A percentile compares a stretch with the other conserved stretches of the same genome.
These are phyloP conservation scores for Unio delphinus DNA, from an alignment of 2,888 invertebrate species.

Conservation along the genomic window DNA sequence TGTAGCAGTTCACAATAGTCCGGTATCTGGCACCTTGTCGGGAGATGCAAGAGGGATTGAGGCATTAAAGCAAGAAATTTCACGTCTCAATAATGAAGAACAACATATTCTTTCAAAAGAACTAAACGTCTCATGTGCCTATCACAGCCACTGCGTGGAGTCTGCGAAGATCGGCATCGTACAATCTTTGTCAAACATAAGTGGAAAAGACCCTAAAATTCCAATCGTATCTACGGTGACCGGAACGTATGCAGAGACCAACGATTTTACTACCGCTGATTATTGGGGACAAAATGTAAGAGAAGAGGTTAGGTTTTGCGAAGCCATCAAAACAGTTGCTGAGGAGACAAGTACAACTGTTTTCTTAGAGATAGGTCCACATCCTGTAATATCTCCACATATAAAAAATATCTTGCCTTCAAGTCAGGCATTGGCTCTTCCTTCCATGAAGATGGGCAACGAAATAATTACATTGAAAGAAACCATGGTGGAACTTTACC, in stretches of 20 bases:
- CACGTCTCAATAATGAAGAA: background rate
- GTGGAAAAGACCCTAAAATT: constrained; percentile 11
- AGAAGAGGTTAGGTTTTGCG: constrained; percentile 37
- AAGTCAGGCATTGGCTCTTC: constrained; percentile 6
- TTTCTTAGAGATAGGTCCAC: constrained; percentile 52
- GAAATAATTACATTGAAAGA: constrained; percentile 15
- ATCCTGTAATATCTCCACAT: constrained; percentile 41
- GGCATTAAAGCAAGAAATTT: constrained; percentile 21
- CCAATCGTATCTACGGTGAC: constrained; percentile 37
- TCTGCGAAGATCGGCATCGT: constrained; percentile 9
- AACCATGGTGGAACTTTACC: constrained; percentile 18
- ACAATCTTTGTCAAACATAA: constrained; percentile 3
- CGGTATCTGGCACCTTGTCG: constrained; percentile 33
- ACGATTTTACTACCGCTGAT: constrained; percentile 12
- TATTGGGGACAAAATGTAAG: constrained; percentile 51
- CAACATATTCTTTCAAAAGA: constrained; percentile 12
- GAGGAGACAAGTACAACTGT: constrained; percentile 19
- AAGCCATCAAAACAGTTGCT: constrained; percentile 25
- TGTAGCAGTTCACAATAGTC: constrained; percentile 39
- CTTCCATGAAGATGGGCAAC: constrained; percentile 21
- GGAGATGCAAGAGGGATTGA: constrained; percentile 33
- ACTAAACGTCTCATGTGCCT: constrained; percentile 39
- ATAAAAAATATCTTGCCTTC: constrained; percentile 23
- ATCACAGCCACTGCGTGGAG: constrained; percentile 43
- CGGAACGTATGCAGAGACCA: constrained; percentile 13